Base-by-base conservation (phyloP, 2,113 vertebrate genomes). In the Leptobrachium ailaonicum region DNA sequence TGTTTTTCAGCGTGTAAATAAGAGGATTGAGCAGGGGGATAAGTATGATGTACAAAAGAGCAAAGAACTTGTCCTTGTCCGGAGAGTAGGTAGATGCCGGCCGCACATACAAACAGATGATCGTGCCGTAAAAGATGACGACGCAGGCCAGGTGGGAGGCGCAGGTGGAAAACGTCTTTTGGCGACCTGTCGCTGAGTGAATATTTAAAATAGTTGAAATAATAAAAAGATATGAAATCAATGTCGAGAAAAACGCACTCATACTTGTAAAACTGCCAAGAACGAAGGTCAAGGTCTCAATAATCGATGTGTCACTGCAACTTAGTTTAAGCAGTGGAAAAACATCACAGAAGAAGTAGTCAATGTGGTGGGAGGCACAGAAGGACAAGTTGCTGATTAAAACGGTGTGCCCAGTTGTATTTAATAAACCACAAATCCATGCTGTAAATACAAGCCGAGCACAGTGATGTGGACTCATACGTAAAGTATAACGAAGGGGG, bases 291-390 rank as follows among this genome's bases (percentile, higher is more conserved):
- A 78, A 6, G 3, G 78, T 12, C 11, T 82, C 83, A 58, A 80
- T 83, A 2, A 20, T 56, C 7, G 69, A 76, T 4, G 84, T 87
- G 12, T 85, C 80, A 42, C 60, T 41, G 67, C 87, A 89, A 45
- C 84, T 72, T 45, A 89, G 9, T 43, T 83, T 86, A 44, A 88
- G n/a, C 2, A 89, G 60, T 1, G 82, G 69, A 32, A 77, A 72
- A 20, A 85, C 66, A 64, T 89, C 85, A 66, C 88, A 88, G 2
- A 86, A 62, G 2, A 87, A 83, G 73, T 89, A 85, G 2, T 75
- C 77, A 41, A 88, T 83, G 41, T 82, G 20, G 53, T 64, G 20
- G 14, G 68, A 79, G 6, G 5, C 20, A 42, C 77, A 79, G 41
- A 71, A 79, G 10, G 56, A 64, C 1, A 63, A 12, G 6, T 72